Evolutionary conservation across 2,113 vertebrate genomes (phyloP).

Genomic region (Lota lota): DNA sequence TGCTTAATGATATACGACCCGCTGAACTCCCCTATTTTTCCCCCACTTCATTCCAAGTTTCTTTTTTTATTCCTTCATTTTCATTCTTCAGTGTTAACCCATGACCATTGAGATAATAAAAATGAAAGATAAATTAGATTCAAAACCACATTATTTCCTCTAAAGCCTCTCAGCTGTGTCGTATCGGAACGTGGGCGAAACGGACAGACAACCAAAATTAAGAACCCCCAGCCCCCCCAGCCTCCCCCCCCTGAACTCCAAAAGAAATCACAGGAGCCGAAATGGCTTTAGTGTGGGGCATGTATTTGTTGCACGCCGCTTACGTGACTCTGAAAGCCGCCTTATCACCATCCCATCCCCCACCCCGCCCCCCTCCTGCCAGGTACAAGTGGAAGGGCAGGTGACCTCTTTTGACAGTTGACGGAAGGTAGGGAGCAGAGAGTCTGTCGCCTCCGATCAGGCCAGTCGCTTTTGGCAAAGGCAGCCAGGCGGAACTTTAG

Average conservation of each 20-base stretch:
- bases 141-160: slow-evolving; percentile 41
- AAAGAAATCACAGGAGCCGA: too few relatives aligned
- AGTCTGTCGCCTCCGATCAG: slow-evolving; percentile 65
- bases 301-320: too few relatives aligned
- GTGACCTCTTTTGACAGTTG: slow-evolving; percentile 71
- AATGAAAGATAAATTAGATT: slow-evolving; percentile 60
- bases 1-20: slow-evolving; percentile 83
- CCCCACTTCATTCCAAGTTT: slow-evolving; percentile 65
- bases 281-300: too few relatives aligned
- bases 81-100: slow-evolving; percentile 58
- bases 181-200: not conserved
- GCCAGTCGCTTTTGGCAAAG: slow-evolving; percentile 13
- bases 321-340: too few relatives aligned
- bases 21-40: slow-evolving; percentile 69
- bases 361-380: slow-evolving; percentile 15
- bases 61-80: slow-evolving; percentile 56
- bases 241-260: not conserved
- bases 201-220: slow-evolving; percentile 14
- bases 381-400: slow-evolving; percentile 1
- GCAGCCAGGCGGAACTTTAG: slow-evolving; percentile 67
- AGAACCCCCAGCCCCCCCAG: not conserved
- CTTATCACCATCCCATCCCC: not conserved
- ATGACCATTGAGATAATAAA: slow-evolving; percentile 57
- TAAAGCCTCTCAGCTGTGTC: slow-evolving; percentile 9
- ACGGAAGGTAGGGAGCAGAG: slow-evolving; percentile 69